Percentiles rank a stretch among this genome's conserved stretches.
Conservation (phyloP, 2,797 vertebrate genomes). For the Mico argentatus region DNA sequence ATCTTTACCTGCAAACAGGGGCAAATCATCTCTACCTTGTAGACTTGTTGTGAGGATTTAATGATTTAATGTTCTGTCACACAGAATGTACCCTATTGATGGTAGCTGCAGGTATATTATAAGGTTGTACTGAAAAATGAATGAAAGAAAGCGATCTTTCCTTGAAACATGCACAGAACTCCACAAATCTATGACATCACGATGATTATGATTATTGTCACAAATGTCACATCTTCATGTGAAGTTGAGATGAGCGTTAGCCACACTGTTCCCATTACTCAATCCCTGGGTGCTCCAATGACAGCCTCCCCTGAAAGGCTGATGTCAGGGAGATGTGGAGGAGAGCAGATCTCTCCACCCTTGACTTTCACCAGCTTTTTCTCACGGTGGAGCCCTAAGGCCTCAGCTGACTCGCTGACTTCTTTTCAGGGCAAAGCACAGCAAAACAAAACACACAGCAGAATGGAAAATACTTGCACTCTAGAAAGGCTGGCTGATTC, state of each 20-base stretch:
- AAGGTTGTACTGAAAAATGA: background rate
- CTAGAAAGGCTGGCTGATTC: background rate
- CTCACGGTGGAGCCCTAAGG: background rate
- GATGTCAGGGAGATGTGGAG: fast-evolving
- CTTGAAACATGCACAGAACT: background rate
- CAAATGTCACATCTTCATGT: background rate
- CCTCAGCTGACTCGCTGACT: background rate
- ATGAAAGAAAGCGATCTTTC: background rate
- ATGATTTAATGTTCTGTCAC: background rate
- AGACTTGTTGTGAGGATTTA: background rate
- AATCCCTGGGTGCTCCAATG: fast-evolving
- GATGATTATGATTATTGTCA: background rate
- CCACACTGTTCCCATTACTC: fast-evolving
- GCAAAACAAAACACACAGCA: background rate
- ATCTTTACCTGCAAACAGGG: background rate
- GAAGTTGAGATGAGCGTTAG: background rate
- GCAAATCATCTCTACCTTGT: fast-evolving
- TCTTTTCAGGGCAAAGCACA: background rate
- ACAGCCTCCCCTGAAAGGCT: background rate
- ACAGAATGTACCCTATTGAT: fast-evolving
- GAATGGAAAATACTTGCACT: background rate
- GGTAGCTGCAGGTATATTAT: background rate
- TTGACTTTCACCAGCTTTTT: background rate
- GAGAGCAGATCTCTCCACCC: background rate
- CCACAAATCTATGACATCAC: background rate